Conservation (phyloP, 92 coral and sea anemone genomes). For the Heteractis magnifica region DNA sequence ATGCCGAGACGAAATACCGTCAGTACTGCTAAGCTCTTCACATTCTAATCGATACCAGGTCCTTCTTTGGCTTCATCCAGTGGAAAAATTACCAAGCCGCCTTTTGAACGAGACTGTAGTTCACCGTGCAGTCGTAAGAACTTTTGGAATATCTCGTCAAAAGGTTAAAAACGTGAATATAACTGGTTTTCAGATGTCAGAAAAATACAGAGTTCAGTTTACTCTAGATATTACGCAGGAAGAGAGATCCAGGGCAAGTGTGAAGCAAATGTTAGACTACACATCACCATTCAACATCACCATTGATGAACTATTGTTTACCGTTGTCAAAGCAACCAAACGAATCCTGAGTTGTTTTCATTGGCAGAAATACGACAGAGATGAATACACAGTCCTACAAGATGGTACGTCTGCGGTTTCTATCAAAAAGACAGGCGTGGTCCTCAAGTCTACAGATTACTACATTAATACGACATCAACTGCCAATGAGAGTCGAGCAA, state of each 20-base stretch:
- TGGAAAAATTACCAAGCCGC: neutral
- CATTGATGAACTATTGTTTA: neutral
- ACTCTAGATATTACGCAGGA: no score
- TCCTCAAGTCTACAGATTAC: constrained; percentile 12
- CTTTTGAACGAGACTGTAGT: neutral
- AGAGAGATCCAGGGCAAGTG: neutral
- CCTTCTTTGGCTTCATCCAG: constrained; percentile 34
- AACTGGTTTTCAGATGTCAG: no score
- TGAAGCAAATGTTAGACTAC: neutral
- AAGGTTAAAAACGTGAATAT: neutral
- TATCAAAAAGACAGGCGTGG: constrained; percentile 36
- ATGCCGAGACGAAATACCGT: constrained; percentile 16
- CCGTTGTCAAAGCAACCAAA: neutral
- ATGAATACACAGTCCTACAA: constrained; percentile 28
- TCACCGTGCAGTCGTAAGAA: neutral
- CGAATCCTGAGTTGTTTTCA: constrained; percentile 9
- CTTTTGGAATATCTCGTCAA: neutral
- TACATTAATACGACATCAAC: constrained; percentile 2
- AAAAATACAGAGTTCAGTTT: no score
- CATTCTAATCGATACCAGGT: constrained; percentile 27
- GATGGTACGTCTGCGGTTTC: constrained; percentile 35
- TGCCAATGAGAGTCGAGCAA: neutral
- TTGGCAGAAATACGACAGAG: constrained; percentile 10
- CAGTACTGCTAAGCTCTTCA: neutral
- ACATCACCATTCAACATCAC: neutral